Evolutionary conservation across 1,140 invertebrate species (phyloP).

Genomic region (Drosophila ogumai): DNA sequence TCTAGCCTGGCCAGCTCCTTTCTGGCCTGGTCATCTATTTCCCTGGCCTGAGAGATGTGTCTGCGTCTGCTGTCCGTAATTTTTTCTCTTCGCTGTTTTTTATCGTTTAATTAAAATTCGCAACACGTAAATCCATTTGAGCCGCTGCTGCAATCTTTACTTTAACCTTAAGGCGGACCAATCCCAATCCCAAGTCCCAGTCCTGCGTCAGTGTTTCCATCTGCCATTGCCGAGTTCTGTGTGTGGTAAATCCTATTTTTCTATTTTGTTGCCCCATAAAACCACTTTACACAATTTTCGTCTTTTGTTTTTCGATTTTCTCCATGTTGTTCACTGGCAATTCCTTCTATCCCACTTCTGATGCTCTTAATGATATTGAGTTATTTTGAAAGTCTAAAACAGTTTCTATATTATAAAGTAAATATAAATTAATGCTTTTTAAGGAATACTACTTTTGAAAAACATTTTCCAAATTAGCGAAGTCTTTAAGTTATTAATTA

Average conservation of each 20-base stretch:
- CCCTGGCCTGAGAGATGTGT: slow-evolving; percentile 45
- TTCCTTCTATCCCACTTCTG: slow-evolving; percentile 10
- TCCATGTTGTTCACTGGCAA: slow-evolving; percentile 57
- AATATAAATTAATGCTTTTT: no score
- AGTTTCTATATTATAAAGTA: background rate
- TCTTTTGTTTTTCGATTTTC: slow-evolving; percentile 82
- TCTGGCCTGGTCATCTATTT: slow-evolving; percentile 45
- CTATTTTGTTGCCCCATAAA: slow-evolving; percentile 83
- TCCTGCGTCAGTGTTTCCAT: slow-evolving; percentile 16
- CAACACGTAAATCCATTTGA: slow-evolving; percentile 84
- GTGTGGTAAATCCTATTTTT: slow-evolving; percentile 82
- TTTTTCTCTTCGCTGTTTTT: slow-evolving; percentile 58
- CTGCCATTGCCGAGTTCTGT: slow-evolving; percentile 32
- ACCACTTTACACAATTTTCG: slow-evolving; percentile 83
- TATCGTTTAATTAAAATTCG: slow-evolving; percentile 84
- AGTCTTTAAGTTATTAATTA: no score
- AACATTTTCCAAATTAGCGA: background rate
- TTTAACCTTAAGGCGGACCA: slow-evolving; percentile 78
- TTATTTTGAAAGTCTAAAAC: background rate
- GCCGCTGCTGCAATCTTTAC: slow-evolving; percentile 83
- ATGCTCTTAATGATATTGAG: slow-evolving; percentile 3
- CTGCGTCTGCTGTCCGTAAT: slow-evolving; percentile 60
- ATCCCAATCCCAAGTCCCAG: slow-evolving; percentile 45
- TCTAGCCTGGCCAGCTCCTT: background rate
- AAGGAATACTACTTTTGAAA: background rate